Percentiles rank a stretch among this genome's conserved stretches.
Conservation (phyloP, 2,888 invertebrate genomes). For the Gandaritis pyraliata region DNA sequence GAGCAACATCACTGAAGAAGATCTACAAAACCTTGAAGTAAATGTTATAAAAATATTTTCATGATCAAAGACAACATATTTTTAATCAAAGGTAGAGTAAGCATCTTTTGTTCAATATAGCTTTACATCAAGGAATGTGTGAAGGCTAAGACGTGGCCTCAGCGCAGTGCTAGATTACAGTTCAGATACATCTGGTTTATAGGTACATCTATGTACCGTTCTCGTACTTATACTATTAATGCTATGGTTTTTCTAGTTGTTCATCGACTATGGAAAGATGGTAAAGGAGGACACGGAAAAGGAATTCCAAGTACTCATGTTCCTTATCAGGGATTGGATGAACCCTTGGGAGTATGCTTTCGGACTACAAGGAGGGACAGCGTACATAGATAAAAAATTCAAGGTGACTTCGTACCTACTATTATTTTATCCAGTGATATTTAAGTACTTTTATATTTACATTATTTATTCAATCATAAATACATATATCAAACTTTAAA, state of each 20-base stretch:
- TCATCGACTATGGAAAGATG: constrained; percentile 95
- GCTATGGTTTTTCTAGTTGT: constrained; percentile 74
- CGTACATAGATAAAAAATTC: constrained; percentile 92
- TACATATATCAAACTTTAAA: no score
- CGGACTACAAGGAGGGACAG: constrained; percentile 93
- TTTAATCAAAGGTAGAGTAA: no score
- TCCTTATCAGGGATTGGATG: constrained; percentile 97
- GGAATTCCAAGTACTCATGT: constrained; percentile 93
- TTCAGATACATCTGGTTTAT: neutral
- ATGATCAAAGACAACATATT: no score
- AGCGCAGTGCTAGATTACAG: neutral
- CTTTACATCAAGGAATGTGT: no score
- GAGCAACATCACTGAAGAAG: constrained; percentile 96
- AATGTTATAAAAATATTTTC: no score
- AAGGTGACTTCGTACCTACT: constrained; percentile 78
- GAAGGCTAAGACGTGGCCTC: no score
- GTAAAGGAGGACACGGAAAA: constrained; percentile 90
- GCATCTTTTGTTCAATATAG: no score
- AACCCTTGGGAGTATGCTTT: constrained; percentile 96
- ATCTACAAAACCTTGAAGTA: constrained; percentile 93
- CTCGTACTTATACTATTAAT: neutral
- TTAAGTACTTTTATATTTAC: no score
- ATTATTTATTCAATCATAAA: no score
- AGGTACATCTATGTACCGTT: no score
- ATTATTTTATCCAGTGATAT: no score